Percentiles rank a stretch among this genome's conserved stretches.
phyloP scores from a whole-genome alignment of 1,140 invertebrate species.

The Panagrolaimus sp. region DNA sequence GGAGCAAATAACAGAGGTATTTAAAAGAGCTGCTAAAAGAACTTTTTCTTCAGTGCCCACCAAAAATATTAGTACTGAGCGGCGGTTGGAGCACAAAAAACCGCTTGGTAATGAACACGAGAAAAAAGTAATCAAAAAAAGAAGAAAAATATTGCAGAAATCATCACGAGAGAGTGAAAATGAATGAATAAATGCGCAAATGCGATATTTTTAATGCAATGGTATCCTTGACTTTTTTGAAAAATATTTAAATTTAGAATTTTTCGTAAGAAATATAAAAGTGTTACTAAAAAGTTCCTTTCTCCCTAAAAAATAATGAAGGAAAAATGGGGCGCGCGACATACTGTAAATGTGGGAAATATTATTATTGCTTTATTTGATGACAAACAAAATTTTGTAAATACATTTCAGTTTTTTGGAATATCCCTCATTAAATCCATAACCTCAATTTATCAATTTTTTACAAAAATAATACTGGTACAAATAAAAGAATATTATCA shows the following conservation, averaged over 20 bases:
- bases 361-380: too few species aligned
- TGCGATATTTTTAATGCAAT: neutral
- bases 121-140: neutral
- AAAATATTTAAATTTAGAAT: neutral
- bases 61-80: constrained; percentile 6
- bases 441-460: too few species aligned
- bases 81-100: constrained; percentile 14
- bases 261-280: neutral
- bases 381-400: neutral
- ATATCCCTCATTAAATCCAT: neutral
- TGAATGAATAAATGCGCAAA: neutral
- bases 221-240: neutral
- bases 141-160: constrained; percentile 7
- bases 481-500: too few species aligned
- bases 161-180: neutral
- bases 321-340: neutral
- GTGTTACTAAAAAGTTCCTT: neutral
- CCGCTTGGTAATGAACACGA: constrained; percentile 1
- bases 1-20: too few species aligned
- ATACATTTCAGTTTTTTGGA: neutral
- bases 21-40: too few species aligned
- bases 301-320: neutral
- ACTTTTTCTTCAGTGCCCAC: constrained; percentile 8
- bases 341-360: neutral
- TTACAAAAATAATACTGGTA: too few species aligned